phyloP scores from a whole-genome alignment of 1,140 invertebrate species.

The Chironomus tepperi region DNA sequence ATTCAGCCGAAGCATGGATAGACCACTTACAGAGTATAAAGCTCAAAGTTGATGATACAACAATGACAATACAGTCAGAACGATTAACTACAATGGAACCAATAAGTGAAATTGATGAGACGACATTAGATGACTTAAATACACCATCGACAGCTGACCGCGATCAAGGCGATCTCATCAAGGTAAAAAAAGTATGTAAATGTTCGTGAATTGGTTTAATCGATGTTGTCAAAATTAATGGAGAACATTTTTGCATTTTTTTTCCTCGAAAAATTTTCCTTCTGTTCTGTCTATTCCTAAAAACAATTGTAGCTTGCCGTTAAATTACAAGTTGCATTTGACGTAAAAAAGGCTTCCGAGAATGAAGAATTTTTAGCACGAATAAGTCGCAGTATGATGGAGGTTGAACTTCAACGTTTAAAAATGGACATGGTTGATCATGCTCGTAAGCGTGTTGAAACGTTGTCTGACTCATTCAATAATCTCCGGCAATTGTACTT shows the following conservation, averaged over 20 bases:
- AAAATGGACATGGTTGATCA: constrained; percentile 36
- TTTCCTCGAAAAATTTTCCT: not conserved
- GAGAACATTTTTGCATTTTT: not conserved
- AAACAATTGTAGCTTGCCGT: constrained; percentile 31
- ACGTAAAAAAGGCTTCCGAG: constrained; percentile 37
- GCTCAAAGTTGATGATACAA: constrained; percentile 24
- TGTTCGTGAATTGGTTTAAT: not conserved
- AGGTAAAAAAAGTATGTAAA: constrained; percentile 18
- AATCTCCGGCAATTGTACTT: constrained; percentile 36
- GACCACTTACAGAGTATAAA: constrained; percentile 35
- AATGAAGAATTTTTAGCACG: constrained; percentile 40
- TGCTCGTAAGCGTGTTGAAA: constrained; percentile 32
- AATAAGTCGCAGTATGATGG: constrained; percentile 35
- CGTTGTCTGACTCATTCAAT: constrained; percentile 32
- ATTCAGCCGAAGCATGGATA: constrained; percentile 34
- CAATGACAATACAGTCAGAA: not conserved
- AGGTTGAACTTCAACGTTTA: constrained; percentile 34
- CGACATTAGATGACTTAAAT: constrained; percentile 15
- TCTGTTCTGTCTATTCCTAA: not conserved
- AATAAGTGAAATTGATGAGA: not conserved
- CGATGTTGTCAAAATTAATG: constrained; percentile 6
- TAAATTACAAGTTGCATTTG: constrained; percentile 35
- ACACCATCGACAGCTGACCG: not conserved
- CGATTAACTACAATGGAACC: not conserved
- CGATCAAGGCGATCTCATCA: constrained; percentile 16